These are phyloP conservation scores for Synanthedon tipuliformis DNA, from an alignment of 2,888 invertebrate species.

Conservation along the genomic window DNA sequence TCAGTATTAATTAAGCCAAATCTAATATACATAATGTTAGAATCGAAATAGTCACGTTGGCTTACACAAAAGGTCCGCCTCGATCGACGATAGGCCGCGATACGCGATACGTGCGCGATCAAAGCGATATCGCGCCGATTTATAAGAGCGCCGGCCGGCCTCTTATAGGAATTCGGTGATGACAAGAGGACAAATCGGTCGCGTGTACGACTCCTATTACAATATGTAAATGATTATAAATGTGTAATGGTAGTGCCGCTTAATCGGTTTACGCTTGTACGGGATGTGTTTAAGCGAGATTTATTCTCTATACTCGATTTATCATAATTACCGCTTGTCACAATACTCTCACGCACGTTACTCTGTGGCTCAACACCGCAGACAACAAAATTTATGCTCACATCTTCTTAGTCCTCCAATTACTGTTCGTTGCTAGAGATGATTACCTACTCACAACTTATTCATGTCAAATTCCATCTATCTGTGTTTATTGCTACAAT, in stretches of 20 bases:
- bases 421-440: too few species aligned
- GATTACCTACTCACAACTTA: too few species aligned
- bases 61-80: not conserved
- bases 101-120: not conserved
- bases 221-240: constrained; percentile 1
- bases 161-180: not conserved
- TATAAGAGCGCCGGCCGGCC: not conserved
- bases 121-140: constrained; percentile 1
- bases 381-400: too few species aligned
- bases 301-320: constrained; percentile 2
- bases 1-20: not conserved
- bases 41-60: not conserved
- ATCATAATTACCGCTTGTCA: constrained; percentile 2
- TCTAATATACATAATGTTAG: not conserved
- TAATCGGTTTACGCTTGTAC: constrained; percentile 6
- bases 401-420: too few species aligned
- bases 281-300: constrained; percentile 1
- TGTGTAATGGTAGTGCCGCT: constrained; percentile 2
- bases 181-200: constrained; percentile 2
- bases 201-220: not conserved
- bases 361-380: too few species aligned
- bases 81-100: not conserved
- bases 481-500: too few species aligned
- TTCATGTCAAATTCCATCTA: too few species aligned
- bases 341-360: too few species aligned